Conservation (phyloP, 2,797 vertebrate genomes). For the Cyclopterus lumpus region DNA sequence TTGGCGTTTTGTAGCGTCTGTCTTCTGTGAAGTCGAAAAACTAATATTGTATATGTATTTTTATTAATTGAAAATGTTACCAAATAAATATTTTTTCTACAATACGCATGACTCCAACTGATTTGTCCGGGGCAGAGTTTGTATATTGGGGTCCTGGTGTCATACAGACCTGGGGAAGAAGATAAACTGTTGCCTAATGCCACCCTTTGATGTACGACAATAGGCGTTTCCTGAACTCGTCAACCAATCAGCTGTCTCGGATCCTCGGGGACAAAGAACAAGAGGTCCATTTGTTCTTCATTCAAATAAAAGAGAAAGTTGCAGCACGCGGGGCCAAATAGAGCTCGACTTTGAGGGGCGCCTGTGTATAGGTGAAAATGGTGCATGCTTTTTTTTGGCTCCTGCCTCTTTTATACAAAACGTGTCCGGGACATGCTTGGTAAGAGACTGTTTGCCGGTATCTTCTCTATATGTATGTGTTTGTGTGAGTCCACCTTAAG, state of each 20-base stretch:
- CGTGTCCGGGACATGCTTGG: slow-evolving; percentile 75
- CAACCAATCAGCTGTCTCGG: slow-evolving; percentile 73
- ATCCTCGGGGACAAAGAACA: slow-evolving; percentile 64
- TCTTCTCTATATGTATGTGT: background rate
- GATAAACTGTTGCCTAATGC: slow-evolving; percentile 60
- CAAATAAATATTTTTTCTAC: slow-evolving; percentile 79
- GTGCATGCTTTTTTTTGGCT: slow-evolving; percentile 54
- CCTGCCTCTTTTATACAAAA: slow-evolving; percentile 59
- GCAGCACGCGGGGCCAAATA: slow-evolving; percentile 26
- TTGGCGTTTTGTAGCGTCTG: slow-evolving; percentile 15
- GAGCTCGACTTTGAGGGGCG: slow-evolving; percentile 11
- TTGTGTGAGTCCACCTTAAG: background rate
- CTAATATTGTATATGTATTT: slow-evolving; percentile 56
- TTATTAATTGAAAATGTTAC: slow-evolving; percentile 14
- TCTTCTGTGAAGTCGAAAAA: slow-evolving; percentile 31
- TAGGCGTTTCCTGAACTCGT: slow-evolving; percentile 80
- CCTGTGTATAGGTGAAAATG: slow-evolving; percentile 57
- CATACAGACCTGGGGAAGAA: slow-evolving; percentile 45
- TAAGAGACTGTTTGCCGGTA: slow-evolving; percentile 60
- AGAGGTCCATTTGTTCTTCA: slow-evolving; percentile 59
- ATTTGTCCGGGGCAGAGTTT: slow-evolving; percentile 32
- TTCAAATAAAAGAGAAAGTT: slow-evolving; percentile 69
- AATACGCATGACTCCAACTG: slow-evolving; percentile 5
- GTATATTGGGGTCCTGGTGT: slow-evolving; percentile 68
- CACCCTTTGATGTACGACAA: slow-evolving; percentile 80